Base-by-base conservation (phyloP, 2,888 invertebrate species). In the Girardia tigrina region DNA sequence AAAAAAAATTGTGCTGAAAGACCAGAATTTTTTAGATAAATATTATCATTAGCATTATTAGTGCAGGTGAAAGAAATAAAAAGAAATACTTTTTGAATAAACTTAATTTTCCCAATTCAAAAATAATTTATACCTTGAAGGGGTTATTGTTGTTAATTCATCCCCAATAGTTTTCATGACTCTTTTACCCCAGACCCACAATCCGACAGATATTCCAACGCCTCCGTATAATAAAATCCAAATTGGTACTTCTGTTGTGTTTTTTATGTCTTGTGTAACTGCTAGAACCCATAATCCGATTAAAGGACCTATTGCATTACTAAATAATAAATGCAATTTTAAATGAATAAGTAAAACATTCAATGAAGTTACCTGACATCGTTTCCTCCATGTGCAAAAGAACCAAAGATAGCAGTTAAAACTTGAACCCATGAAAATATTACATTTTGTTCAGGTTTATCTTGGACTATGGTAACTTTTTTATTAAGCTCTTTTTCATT, bases 311-410 rank as follows among this genome's bases (percentile, higher is more conserved):
- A 98, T 95, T 0, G 97, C 94, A 85, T 98, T 98, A 85, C 94
- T 70, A 75, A 72, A 12, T 23, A 36, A 36, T 12, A 16, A 16
- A 36, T 36, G n/a, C n/a, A n/a, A n/a, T n/a, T n/a, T n/a, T n/a
- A n/a, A n/a, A n/a, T n/a, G n/a, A n/a, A n/a, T n/a, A 20, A 70
- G 23, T 14, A 20, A 16, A n/a, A 70, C 23, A 70, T 14, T n/a
- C 42, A 70, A 70, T 70, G 71, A 16, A 16, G 23, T 16, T 79
- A 91, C 91, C 91, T 91, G 78, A 98, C 97, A 85, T 98, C 97
- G 83, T 98, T 98, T 28, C 95, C 97, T 29, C 97, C 98, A 82
- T 98, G 98, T 23, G 97, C 98, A 84, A 98, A 98, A 75, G 95
- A 92, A 0, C 95, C 97, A 84, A 98, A 98, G 20, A 92, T 90